phyloP scores from a whole-genome alignment of 2,888 invertebrate genomes.

The Dryococelus australis region DNA sequence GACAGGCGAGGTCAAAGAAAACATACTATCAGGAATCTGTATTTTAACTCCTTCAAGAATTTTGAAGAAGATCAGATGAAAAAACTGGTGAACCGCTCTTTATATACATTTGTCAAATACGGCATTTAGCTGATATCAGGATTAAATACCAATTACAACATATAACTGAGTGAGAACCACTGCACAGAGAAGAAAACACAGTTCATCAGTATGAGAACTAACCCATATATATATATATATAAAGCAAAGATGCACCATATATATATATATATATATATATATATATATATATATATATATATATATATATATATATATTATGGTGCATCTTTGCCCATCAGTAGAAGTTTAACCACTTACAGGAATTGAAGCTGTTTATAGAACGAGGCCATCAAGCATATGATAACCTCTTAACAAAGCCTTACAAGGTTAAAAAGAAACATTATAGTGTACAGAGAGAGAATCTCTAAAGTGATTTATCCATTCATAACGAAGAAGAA shows the following conservation, averaged over 20 bases:
- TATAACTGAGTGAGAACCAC: not conserved
- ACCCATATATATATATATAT: not conserved
- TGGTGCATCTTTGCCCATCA: not conserved
- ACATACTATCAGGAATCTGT: not conserved
- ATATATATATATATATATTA: no score
- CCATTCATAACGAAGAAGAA: no score
- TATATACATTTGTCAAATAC: not conserved
- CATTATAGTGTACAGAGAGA: no score
- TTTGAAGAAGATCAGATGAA: not conserved
- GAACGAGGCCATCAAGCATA: not conserved
- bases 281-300: no score
- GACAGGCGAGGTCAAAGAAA: constrained; percentile 4
- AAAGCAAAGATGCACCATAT: no score
- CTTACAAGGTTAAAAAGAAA: no score
- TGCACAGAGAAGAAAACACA: not conserved
- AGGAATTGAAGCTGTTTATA: not conserved
- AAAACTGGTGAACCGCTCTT: not conserved
- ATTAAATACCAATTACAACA: not conserved
- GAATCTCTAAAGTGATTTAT: no score
- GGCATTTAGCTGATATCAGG: not conserved
- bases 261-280: no score
- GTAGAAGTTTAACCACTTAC: not conserved
- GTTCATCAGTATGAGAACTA: not conserved
- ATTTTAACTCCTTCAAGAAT: constrained; percentile 23
- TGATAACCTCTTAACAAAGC: no score